Evolutionary conservation across 2,797 vertebrate genomes (phyloP), one percentile per base, ranked within the genome.

Genomic region (Cottoperca gobio): DNA sequence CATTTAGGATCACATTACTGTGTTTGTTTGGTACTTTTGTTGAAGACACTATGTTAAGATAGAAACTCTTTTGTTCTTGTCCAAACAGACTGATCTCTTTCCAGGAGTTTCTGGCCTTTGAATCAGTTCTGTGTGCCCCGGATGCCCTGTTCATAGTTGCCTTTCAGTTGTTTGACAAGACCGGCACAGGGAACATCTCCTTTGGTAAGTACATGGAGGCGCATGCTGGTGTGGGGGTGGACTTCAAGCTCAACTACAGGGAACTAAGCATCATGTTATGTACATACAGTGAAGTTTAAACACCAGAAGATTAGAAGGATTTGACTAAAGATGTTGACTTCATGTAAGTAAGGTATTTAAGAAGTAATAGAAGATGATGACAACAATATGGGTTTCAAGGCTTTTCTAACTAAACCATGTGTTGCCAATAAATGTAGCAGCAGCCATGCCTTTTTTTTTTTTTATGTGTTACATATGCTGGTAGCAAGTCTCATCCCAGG

Each of bases 91-190:
- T 97, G 94, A 98, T 97, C 93, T 98, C 97, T 92, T 97, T 96
- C 95, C 97, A 98, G 95, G 97, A 99, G 92, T 98, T 98, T 95
- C 90, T 95, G 96, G 97, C 97, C 82, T 98, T 98, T 95, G 97
- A 99, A 84, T 97, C 97, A 67, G 96, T 98, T 91, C 94, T 99
- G 16, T 99, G 97, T 91, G 96, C 96, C 87, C 97, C 97, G 49
- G 97, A 99, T 92, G 97, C 97, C 89, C 94, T 98, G 93, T 99
- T 97, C 93, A 94, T 99, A 89, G 97, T 99, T 92, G 97, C 97
- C 95, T 99, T 98, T 95, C 97, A 99, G 83, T 92, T 99, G 89
- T 99, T 98, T 91, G 97, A 98, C 95, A 98, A 96, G 94, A 97
- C 84, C 50, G 97, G 97, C 93, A 96, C 89, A 73, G 97, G 96